phyloP scores from a whole-genome alignment of 2,113 vertebrate species.

The Ailuropoda melanoleuca region DNA sequence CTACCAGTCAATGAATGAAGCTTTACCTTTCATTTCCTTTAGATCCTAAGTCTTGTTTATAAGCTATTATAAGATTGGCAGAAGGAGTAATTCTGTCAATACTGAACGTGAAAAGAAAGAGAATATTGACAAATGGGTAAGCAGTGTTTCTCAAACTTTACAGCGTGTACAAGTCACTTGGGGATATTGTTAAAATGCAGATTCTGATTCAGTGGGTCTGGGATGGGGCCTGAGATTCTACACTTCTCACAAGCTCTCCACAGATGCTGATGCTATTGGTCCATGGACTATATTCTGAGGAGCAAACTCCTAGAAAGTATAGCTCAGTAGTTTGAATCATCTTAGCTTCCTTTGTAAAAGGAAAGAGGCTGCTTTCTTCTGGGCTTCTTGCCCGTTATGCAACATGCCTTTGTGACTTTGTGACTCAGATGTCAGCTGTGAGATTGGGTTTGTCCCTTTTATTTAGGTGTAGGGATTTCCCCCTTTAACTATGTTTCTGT shows the following conservation, averaged over 20 bases:
- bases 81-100: background rate
- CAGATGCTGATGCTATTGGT: background rate
- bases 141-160: background rate
- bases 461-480: background rate
- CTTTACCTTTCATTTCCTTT: background rate
- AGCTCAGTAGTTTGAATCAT: background rate
- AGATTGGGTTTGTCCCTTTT: background rate
- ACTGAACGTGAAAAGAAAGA: background rate
- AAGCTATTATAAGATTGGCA: background rate
- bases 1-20: background rate
- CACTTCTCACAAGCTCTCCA: background rate
- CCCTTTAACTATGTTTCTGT: background rate
- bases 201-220: background rate
- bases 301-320: background rate
- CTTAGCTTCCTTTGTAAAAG: background rate
- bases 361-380: background rate
- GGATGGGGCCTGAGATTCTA: background rate
- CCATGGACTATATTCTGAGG: background rate
- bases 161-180: background rate
- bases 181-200: background rate
- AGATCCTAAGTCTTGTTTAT: background rate
- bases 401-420: background rate
- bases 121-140: background rate
- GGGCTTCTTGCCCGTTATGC: background rate
- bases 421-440: background rate